These are phyloP conservation scores for Hippocampus kuda DNA, from an alignment of 2,797 vertebrate species.

Conservation along the genomic window DNA sequence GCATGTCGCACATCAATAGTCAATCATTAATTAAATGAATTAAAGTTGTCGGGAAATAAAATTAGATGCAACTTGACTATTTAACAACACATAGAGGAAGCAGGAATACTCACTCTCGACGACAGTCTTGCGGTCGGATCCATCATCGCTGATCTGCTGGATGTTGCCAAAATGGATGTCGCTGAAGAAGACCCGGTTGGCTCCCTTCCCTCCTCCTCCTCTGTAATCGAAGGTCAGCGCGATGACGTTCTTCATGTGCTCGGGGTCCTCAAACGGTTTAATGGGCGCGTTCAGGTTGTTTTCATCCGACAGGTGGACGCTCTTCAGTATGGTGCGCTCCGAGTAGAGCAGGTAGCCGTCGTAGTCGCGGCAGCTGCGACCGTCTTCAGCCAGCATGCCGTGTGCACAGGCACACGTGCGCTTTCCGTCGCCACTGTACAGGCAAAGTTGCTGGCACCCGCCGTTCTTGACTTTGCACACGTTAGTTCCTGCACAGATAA, in stretches of 20 bases:
- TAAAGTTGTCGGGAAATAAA: constrained; percentile 3
- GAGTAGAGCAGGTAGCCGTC: constrained; percentile 95
- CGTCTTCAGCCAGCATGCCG: constrained; percentile 84
- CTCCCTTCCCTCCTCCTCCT: constrained; percentile 77
- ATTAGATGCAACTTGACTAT: not conserved
- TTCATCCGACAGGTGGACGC: constrained; percentile 91
- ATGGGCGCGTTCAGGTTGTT: constrained; percentile 92
- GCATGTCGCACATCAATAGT: not conserved
- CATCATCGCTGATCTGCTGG: constrained; percentile 89
- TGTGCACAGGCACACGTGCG: constrained; percentile 89
- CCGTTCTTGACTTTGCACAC: constrained; percentile 85
- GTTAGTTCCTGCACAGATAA: constrained; percentile 56
- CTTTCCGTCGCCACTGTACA: constrained; percentile 71
- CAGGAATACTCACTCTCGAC: constrained; percentile 84
- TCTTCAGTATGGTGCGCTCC: constrained; percentile 93
- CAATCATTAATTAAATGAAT: not conserved
- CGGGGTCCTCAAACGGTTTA: constrained; percentile 89
- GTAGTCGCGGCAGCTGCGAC: constrained; percentile 80
- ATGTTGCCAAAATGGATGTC: constrained; percentile 99
- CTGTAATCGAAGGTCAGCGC: constrained; percentile 90
- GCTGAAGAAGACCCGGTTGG: constrained; percentile 92
- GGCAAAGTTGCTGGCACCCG: constrained; percentile 87
- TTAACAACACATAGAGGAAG: not conserved
- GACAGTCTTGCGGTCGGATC: constrained; percentile 79
- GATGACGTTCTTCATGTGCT: constrained; percentile 98